phyloP scores from a whole-genome alignment of 2,113 vertebrate species.

The Ursus arctos region DNA sequence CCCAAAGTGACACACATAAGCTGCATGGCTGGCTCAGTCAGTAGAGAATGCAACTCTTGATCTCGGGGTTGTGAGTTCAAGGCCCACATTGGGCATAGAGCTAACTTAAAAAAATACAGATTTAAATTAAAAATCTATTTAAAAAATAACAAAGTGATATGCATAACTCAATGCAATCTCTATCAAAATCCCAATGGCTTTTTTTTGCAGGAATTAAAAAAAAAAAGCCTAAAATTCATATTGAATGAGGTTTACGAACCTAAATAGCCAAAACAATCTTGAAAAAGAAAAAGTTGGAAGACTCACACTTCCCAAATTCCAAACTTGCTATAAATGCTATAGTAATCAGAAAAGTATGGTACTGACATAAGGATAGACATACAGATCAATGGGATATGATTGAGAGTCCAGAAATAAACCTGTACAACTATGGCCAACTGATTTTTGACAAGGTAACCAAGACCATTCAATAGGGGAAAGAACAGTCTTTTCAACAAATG shows the following conservation, averaged over 20 bases:
- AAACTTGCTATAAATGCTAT: not conserved
- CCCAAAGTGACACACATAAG: not conserved
- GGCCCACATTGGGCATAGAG: not conserved
- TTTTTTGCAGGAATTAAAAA: not conserved
- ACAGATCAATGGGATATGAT: not conserved
- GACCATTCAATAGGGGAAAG: not conserved
- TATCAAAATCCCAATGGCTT: not conserved
- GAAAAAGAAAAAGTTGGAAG: not conserved
- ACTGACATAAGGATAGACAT: not conserved
- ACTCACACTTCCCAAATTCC: not conserved
- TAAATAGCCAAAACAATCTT: not conserved
- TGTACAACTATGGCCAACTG: not conserved
- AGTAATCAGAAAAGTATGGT: not conserved
- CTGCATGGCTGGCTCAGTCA: not conserved
- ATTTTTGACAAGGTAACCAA: not conserved
- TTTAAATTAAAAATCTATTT: not conserved
- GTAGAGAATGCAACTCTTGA: not conserved
- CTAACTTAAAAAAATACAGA: not conserved
- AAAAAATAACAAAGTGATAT: not conserved
- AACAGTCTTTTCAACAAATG: not conserved
- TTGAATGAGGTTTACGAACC: not conserved
- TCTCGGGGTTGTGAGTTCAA: not conserved
- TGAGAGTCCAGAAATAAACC: not conserved
- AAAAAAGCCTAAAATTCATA: not conserved
- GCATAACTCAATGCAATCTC: not conserved